Evolutionary conservation across 2,888 invertebrate genomes (phyloP).

Genomic region (Nomada goodeniana): DNA sequence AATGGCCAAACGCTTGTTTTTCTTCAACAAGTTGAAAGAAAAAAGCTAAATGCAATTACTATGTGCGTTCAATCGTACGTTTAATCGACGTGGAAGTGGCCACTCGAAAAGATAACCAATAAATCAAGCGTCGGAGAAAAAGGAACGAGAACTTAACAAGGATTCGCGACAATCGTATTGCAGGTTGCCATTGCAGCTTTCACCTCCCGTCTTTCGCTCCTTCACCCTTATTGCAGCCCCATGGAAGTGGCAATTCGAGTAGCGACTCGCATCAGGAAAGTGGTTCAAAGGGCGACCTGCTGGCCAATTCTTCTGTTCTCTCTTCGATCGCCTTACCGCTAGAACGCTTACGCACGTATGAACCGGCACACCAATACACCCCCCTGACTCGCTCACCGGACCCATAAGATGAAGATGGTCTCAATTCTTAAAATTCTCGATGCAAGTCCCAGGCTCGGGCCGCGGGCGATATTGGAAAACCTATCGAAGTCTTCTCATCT

Average conservation of each 20-base stretch:
- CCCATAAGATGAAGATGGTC: slow-evolving; percentile 17
- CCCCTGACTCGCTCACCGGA: neutral
- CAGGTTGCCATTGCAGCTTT: slow-evolving; percentile 43
- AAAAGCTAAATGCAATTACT: neutral
- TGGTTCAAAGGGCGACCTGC: slow-evolving; percentile 56
- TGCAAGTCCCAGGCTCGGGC: slow-evolving; percentile 50
- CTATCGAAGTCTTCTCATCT: slow-evolving; percentile 73
- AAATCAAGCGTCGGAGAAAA: slow-evolving; percentile 1
- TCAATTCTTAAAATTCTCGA: slow-evolving; percentile 73
- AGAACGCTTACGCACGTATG: slow-evolving; percentile 46
- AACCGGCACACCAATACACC: slow-evolving; percentile 8
- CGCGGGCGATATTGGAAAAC: slow-evolving; percentile 70
- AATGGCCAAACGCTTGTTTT: neutral
- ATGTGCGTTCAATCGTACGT: neutral
- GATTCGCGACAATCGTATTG: slow-evolving; percentile 53
- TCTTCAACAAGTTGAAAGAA: neutral
- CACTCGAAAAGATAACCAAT: slow-evolving; percentile 3
- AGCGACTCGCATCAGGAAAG: slow-evolving; percentile 57
- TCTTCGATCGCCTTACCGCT: slow-evolving; percentile 44
- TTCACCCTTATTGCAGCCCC: slow-evolving; percentile 31
- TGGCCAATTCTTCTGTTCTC: slow-evolving; percentile 55
- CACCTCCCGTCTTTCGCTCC: slow-evolving; percentile 43
- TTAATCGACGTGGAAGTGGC: neutral
- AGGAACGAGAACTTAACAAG: slow-evolving; percentile 35
- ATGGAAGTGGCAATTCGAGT: slow-evolving; percentile 34